Percentiles rank a stretch among this genome's conserved stretches.
Evolutionary conservation across 2,888 invertebrate genomes (phyloP).

Genomic region (Luperina testacea): DNA sequence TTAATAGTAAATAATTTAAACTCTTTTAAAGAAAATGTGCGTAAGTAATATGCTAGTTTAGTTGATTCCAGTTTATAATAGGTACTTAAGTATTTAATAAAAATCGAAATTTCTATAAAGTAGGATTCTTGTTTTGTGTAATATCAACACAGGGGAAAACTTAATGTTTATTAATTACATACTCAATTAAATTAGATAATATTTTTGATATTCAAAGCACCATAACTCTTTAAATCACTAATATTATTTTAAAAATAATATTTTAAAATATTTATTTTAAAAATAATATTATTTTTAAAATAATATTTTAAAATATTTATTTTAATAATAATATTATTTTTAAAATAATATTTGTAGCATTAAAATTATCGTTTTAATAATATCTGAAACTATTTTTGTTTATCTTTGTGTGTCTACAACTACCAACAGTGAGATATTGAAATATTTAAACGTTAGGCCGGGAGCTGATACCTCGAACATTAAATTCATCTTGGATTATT

Average conservation of each 20-base stretch:
- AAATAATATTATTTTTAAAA: slow-evolving; percentile 49
- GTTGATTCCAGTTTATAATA: slow-evolving; percentile 14
- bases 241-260: slow-evolving; percentile 47
- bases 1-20: slow-evolving; percentile 5
- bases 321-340: slow-evolving; percentile 43
- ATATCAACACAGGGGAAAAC: slow-evolving; percentile 17
- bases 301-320: slow-evolving; percentile 55
- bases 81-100: slow-evolving; percentile 6
- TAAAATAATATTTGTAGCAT: slow-evolving; percentile 39
- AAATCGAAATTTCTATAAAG: slow-evolving; percentile 6
- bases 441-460: slow-evolving; percentile 55
- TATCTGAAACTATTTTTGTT: slow-evolving; percentile 47
- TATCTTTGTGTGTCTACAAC: slow-evolving; percentile 54
- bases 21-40: slow-evolving; percentile 54
- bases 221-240: slow-evolving; percentile 59
- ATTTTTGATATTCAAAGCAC: slow-evolving; percentile 63
- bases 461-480: slow-evolving; percentile 44
- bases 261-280: slow-evolving; percentile 36
- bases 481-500: slow-evolving; percentile 33
- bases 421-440: slow-evolving; percentile 63
- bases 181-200: slow-evolving; percentile 26
- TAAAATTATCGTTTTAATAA: slow-evolving; percentile 24
- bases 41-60: slow-evolving; percentile 45
- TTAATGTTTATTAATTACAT: slow-evolving; percentile 7
- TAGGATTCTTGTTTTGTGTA: slow-evolving; percentile 2